Evolutionary conservation across 1,140 invertebrate species (phyloP), one percentile per base, ranked within the genome.

Genomic region (Platyscapa corneri): DNA sequence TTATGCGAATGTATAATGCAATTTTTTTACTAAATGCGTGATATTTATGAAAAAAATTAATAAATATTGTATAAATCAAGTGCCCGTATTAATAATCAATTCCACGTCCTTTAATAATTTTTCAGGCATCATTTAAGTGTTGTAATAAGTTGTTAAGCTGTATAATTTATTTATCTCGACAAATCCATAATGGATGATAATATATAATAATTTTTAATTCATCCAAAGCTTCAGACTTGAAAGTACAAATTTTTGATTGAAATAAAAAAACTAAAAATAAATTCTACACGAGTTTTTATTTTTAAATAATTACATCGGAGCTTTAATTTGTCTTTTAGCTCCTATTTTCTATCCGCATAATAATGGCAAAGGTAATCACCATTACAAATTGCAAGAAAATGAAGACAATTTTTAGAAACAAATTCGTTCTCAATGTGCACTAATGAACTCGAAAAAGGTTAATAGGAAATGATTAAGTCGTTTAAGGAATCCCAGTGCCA

Each of bases 401-500:
- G 56, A 60, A 27, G 56, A 42, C 23, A 74, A 74, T 42, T 6
- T 14, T 37, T 37, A 32, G 67, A 20, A 37, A 42, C 70, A 0
- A 74, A 42, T 74, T 74, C 42, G 70, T 42, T 37, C 37, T 74
- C 70, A 74, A 74, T 74, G 37, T 74, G 70, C 42, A 74, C 70
- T 74, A 74, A 74, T 74, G 70, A 74, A 74, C 70, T 74, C 70
- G 70, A 74, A 74, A 42, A 74, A 74, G 70, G 70, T n/a, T 74
- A 74, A 74, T 74, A 74, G 70, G 70, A 74, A 74, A 74, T 74
- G 39, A 74, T 74, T 42, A 32, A 74, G 23, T n/a, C 70, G 70
- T 74, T 74, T 74, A 74, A 27, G 70, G 70, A 42, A 74, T 74
- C 37, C 42, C 37, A n/a, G 34, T 18, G 27, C 70, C 70, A 74